Conservation (phyloP, 1,140 invertebrate genomes). For the Agraylea sexmaculata region DNA sequence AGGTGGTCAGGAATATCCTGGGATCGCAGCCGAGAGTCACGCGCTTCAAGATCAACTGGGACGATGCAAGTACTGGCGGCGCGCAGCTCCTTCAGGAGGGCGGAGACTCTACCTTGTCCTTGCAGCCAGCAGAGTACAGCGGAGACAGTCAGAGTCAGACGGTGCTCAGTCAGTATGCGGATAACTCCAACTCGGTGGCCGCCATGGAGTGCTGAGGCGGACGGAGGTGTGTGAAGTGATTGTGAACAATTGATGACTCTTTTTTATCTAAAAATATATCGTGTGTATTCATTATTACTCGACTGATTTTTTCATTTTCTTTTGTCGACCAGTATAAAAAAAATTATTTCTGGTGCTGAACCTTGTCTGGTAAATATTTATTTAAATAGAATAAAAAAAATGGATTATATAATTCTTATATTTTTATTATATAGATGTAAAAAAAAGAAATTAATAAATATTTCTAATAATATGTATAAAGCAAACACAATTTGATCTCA, state of each 20-base stretch:
- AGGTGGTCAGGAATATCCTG: constrained; percentile 88
- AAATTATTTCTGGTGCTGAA: background rate
- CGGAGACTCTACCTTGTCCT: constrained; percentile 25
- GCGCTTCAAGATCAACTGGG: constrained; percentile 96
- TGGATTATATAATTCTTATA: background rate
- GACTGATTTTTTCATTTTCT: constrained; percentile 3
- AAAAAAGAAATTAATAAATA: too few relatives aligned
- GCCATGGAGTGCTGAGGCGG: constrained; percentile 37
- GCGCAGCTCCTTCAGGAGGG: constrained; percentile 26
- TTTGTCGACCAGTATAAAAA: background rate
- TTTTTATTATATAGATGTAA: too few relatives aligned
- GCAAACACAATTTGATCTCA: too few relatives aligned
- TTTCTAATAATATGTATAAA: too few relatives aligned
- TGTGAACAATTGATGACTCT: background rate
- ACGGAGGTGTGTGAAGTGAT: background rate
- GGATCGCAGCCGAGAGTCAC: constrained; percentile 91
- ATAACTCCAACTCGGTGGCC: constrained; percentile 38
- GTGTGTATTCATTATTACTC: background rate
- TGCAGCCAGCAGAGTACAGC: constrained; percentile 21
- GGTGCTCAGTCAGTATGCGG: constrained; percentile 32
- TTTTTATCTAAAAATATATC: background rate
- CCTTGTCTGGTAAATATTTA: background rate
- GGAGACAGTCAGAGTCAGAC: constrained; percentile 26
- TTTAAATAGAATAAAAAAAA: background rate
- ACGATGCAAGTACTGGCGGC: constrained; percentile 47